Evolutionary conservation across 2,888 invertebrate genomes (phyloP).

Genomic region (Cryptophagus acutangulus): DNA sequence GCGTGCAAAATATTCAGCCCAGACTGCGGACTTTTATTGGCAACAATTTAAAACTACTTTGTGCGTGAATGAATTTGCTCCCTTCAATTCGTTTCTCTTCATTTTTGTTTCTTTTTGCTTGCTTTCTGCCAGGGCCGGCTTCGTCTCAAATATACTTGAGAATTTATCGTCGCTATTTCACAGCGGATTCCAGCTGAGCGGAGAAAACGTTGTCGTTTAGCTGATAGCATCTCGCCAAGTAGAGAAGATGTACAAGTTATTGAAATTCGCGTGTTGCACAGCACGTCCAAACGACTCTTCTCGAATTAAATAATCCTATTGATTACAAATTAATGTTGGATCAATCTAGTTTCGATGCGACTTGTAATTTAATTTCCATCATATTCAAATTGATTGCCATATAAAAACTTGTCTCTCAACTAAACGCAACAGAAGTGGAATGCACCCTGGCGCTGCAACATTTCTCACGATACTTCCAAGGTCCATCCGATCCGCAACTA

Average conservation of each 20-base stretch:
- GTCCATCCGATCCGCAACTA: slow-evolving; percentile 17
- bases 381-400: slow-evolving; percentile 36
- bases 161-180: too few species aligned
- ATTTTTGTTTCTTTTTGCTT: too few species aligned
- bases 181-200: too few species aligned
- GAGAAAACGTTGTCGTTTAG: slow-evolving; percentile 10
- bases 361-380: too few species aligned
- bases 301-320: slow-evolving; percentile 14
- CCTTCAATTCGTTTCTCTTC: too few species aligned
- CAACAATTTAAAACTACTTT: slow-evolving; percentile 30
- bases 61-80: slow-evolving; percentile 32
- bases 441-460: slow-evolving; percentile 35
- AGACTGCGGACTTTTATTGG: slow-evolving; percentile 30
- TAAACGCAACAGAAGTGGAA: slow-evolving; percentile 19
- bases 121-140: too few species aligned
- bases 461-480: slow-evolving; percentile 40
- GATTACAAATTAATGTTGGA: slow-evolving; percentile 18
- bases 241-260: too few species aligned
- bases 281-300: slow-evolving; percentile 14
- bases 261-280: slow-evolving; percentile 16
- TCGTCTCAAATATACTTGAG: too few species aligned
- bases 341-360: too few species aligned
- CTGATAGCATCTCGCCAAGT: too few species aligned
- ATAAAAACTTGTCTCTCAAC: slow-evolving; percentile 28
- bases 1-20: slow-evolving; percentile 25